A percentile compares a stretch with the other conserved stretches of the same genome.
phyloP scores from a whole-genome alignment of 2,113 vertebrate genomes.

The Labrus mixtus region DNA sequence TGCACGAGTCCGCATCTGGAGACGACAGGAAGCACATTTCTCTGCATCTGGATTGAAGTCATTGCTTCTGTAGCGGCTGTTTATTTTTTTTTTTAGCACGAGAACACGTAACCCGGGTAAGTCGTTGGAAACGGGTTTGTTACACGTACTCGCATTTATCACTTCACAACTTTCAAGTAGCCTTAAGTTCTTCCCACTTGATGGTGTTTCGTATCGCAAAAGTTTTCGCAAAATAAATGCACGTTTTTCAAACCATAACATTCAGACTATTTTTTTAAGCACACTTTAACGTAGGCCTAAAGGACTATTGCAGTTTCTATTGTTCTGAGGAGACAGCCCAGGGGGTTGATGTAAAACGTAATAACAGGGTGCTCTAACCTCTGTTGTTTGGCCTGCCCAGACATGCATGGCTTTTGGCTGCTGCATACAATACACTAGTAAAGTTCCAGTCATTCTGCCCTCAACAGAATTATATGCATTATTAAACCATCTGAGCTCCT shows the following conservation, averaged over 20 bases:
- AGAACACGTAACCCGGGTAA: constrained; percentile 25
- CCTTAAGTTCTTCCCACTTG: neutral
- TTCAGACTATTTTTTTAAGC: neutral
- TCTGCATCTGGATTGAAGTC: constrained; percentile 32
- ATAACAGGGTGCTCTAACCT: constrained; percentile 56
- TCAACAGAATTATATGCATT: neutral
- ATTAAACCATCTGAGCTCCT: neutral
- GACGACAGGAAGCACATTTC: constrained; percentile 13
- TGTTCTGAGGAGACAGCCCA: constrained; percentile 56
- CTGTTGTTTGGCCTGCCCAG: constrained; percentile 56
- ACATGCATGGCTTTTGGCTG: constrained; percentile 31
- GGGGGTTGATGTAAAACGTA: constrained; percentile 49
- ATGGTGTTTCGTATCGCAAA: neutral
- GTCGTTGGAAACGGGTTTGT: constrained; percentile 14
- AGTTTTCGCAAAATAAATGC: neutral
- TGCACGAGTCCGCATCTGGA: constrained; percentile 47
- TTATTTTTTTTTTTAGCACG: neutral
- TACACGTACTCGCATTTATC: neutral
- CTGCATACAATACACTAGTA: constrained; percentile 23
- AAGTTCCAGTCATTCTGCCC: neutral
- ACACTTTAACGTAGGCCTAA: too few relatives aligned
- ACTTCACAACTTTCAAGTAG: neutral
- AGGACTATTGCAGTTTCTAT: constrained; percentile 30
- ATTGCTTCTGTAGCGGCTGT: neutral
- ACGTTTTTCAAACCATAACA: neutral